Conservation (phyloP, 2,797 vertebrate species). For the Setipinna tenuifilis region DNA sequence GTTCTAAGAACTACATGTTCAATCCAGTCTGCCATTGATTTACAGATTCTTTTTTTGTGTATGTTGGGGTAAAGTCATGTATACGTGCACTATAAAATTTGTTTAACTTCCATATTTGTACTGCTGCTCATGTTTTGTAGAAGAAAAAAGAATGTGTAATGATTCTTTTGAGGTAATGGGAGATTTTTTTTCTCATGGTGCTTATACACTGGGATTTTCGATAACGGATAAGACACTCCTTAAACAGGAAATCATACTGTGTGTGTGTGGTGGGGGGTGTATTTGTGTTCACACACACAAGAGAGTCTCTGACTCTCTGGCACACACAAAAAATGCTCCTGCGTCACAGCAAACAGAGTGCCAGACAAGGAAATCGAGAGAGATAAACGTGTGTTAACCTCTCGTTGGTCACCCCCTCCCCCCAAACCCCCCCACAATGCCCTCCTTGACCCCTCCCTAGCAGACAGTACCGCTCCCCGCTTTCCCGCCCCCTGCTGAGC, state of each 20-base stretch:
- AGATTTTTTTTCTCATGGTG: background rate
- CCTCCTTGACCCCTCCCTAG: conserved; percentile 49
- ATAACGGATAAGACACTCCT: conserved; percentile 25
- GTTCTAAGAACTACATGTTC: conserved; percentile 23
- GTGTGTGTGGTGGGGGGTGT: background rate
- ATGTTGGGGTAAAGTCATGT: background rate
- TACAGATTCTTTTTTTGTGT: background rate
- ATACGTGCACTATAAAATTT: background rate
- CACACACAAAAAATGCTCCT: conserved; percentile 49
- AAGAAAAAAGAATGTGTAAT: background rate
- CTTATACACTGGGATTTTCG: background rate
- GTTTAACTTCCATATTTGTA: background rate
- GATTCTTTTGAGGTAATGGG: background rate
- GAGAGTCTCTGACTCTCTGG: conserved; percentile 39
- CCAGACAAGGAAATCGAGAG: conserved; percentile 58
- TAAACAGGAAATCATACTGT: conserved; percentile 24
- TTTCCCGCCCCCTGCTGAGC: conserved; percentile 57
- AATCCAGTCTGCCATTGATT: conserved; percentile 15
- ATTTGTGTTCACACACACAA: conserved; percentile 47
- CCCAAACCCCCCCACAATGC: conserved; percentile 48
- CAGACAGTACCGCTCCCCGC: conserved; percentile 58
- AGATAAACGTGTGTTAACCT: conserved; percentile 57
- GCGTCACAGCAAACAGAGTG: conserved; percentile 53
- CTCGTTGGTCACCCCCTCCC: conserved; percentile 39
- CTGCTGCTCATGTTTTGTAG: background rate